These are phyloP conservation scores for Lophius piscatorius DNA, from an alignment of 2,113 vertebrate genomes.

Conservation along the genomic window DNA sequence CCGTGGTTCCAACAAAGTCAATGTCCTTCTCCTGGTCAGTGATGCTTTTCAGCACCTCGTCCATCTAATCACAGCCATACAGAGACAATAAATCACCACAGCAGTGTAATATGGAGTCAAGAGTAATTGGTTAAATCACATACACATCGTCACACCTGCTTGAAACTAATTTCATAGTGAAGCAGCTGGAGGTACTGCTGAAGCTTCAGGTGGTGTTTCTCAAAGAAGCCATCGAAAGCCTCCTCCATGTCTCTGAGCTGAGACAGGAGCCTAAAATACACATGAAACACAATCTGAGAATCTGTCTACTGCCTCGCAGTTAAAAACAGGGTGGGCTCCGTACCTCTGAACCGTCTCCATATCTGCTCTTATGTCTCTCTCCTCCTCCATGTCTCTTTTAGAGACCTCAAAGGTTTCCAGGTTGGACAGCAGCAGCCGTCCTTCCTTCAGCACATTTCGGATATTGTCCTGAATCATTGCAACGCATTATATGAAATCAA, in stretches of 20 bases:
- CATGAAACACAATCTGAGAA: not conserved
- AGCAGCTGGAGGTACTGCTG: conserved; percentile 93
- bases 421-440: conserved; percentile 86
- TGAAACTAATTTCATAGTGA: conserved; percentile 91
- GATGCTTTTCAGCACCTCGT: conserved; percentile 82
- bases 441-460: conserved; percentile 88
- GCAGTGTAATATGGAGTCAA: not conserved
- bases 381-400: conserved; percentile 74
- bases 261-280: conserved; percentile 84
- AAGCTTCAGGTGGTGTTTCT: conserved; percentile 96
- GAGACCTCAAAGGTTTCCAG: conserved; percentile 82
- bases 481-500: conserved; percentile 73
- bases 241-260: conserved; percentile 95
- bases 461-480: conserved; percentile 88
- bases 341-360: conserved; percentile 91
- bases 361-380: conserved; percentile 81
- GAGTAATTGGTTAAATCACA: not conserved
- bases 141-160: conserved; percentile 82
- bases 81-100: conserved; percentile 1
- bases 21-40: conserved; percentile 84
- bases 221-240: conserved; percentile 98
- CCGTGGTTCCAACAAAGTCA: conserved; percentile 78
- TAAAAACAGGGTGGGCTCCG: not conserved
- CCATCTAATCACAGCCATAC: conserved; percentile 79
- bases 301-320: not conserved